Conservation (phyloP, 2,888 invertebrate genomes). For the Orthonevra nobilis region DNA sequence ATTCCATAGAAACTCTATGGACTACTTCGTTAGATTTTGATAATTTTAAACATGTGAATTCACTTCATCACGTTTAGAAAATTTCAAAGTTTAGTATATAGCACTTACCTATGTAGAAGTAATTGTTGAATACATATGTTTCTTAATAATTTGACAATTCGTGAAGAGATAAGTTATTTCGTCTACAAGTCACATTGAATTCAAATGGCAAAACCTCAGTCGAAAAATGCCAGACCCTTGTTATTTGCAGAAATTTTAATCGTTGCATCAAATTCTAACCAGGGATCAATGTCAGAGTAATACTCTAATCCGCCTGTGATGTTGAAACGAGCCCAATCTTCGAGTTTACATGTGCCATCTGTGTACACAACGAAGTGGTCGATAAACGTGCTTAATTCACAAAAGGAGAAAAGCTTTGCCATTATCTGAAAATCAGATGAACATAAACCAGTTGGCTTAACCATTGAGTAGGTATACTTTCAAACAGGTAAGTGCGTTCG, state of each 20-base stretch:
- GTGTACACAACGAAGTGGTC: conserved; percentile 12
- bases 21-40: too few relatives aligned
- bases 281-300: conserved; percentile 3
- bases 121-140: too few relatives aligned
- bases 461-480: too few relatives aligned
- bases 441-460: not conserved
- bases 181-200: too few relatives aligned
- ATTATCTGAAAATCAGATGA: conserved; percentile 10
- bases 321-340: not conserved
- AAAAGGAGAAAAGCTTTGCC: not conserved
- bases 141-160: too few relatives aligned
- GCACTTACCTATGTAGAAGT: too few relatives aligned
- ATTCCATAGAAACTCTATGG: too few relatives aligned
- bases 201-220: too few relatives aligned
- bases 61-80: too few relatives aligned
- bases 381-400: conserved; percentile 14
- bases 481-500: conserved; percentile 5
- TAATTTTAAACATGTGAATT: too few relatives aligned
- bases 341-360: conserved; percentile 24
- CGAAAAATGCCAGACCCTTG: conserved; percentile 9
- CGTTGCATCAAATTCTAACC: not conserved
- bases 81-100: too few relatives aligned
- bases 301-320: not conserved
- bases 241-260: conserved; percentile 13
- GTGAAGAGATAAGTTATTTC: too few relatives aligned